Percentiles rank a stretch among this genome's conserved stretches.
phyloP scores from a whole-genome alignment of 2,113 vertebrate species.

The Mohoua ochrocephala region DNA sequence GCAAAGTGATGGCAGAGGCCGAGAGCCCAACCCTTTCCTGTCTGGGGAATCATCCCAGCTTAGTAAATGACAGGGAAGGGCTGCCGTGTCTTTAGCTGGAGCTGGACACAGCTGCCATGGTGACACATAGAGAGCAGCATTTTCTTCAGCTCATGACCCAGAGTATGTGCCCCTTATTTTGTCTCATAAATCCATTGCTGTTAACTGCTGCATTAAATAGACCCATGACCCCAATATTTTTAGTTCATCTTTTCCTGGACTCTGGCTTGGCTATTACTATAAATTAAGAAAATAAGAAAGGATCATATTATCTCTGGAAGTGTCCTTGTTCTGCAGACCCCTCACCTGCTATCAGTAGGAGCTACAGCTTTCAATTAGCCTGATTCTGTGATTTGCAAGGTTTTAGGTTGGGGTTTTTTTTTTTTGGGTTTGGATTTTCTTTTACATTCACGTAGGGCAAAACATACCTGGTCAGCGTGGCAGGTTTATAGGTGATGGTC shows the following conservation, averaged over 20 bases:
- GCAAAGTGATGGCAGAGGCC: background rate
- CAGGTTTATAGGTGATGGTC: background rate
- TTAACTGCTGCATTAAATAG: conserved; percentile 47
- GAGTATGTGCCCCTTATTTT: conserved; percentile 16
- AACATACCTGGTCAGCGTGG: background rate
- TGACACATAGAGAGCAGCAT: background rate
- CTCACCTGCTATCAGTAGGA: background rate
- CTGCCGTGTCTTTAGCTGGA: background rate
- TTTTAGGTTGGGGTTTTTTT: rapidly evolving
- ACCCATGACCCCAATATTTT: conserved; percentile 53
- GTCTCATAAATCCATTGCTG: conserved; percentile 37
- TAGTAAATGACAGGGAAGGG: background rate
- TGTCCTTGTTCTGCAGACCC: conserved; percentile 40
- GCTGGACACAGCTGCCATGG: background rate
- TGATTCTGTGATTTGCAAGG: background rate
- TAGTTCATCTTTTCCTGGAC: conserved; percentile 45
- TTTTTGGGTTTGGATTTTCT: background rate
- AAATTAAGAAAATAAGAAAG: conserved; percentile 58
- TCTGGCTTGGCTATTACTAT: conserved; percentile 36
- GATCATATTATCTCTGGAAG: background rate
- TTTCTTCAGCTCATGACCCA: conserved; percentile 35
- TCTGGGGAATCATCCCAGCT: background rate
- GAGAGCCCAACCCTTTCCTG: background rate
- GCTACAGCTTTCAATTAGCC: background rate
- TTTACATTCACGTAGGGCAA: background rate